phyloP scores from a whole-genome alignment of 2,797 vertebrate species.

The Salarias fasciatus region DNA sequence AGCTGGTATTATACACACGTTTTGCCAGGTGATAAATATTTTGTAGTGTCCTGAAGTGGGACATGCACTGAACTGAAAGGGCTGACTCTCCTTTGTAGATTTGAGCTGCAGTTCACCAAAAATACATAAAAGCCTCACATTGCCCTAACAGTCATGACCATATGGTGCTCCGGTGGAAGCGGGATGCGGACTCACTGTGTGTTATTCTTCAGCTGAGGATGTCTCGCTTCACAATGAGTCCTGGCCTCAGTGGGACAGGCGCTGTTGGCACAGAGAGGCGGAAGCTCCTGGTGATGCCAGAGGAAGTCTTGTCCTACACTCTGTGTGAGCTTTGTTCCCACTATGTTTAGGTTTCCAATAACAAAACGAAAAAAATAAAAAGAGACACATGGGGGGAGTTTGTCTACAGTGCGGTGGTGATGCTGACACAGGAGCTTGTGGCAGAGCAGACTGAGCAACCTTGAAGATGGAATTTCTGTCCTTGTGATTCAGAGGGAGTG shows the following conservation, averaged over 20 bases:
- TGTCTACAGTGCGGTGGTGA: conserved; percentile 43
- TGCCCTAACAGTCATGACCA: conserved; percentile 58
- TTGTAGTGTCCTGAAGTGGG: too few species aligned
- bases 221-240: conserved; percentile 50
- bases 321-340: conserved; percentile 70
- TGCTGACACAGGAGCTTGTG: conserved; percentile 49
- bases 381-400: conserved; percentile 35
- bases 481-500: conserved; percentile 31
- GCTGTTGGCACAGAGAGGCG: conserved; percentile 71
- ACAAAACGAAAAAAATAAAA: conserved; percentile 44
- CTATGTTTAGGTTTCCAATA: conserved; percentile 56
- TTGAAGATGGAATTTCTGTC: conserved; percentile 40
- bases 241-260: conserved; percentile 74
- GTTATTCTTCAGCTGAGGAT: conserved; percentile 53
- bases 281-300: conserved; percentile 81
- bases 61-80: too few species aligned
- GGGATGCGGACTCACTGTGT: conserved; percentile 67
- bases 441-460: conserved; percentile 57
- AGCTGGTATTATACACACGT: too few species aligned
- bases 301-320: conserved; percentile 76
- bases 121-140: conserved; percentile 36
- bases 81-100: not conserved
- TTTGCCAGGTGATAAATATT: too few species aligned
- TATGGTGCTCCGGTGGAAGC: conserved; percentile 73
- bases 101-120: conserved; percentile 32